Conservation (phyloP, 1,140 invertebrate species). For the Theocolax elegans region DNA sequence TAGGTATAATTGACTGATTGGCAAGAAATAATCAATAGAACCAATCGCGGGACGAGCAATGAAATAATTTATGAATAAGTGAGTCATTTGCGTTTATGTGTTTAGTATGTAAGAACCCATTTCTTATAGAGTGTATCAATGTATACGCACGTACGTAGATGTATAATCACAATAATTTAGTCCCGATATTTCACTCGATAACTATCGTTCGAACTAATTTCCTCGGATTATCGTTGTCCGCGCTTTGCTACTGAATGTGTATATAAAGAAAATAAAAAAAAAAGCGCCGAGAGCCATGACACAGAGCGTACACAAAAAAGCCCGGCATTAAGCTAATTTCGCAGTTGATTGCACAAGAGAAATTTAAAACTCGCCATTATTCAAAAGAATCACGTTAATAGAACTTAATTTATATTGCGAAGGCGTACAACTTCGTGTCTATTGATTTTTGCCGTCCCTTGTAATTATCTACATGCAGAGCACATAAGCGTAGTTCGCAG, state of each 20-base stretch:
- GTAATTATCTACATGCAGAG: slow-evolving; percentile 42
- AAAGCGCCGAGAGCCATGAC: not conserved
- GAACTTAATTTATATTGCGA: slow-evolving; percentile 41
- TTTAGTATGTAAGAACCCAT: not conserved
- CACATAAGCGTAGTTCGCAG: slow-evolving; percentile 31
- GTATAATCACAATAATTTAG: slow-evolving; percentile 18
- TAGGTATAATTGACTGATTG: too few relatives aligned
- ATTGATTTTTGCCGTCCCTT: slow-evolving; percentile 42
- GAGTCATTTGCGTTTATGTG: slow-evolving; percentile 16
- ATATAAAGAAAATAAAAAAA: not conserved
- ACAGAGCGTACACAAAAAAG: not conserved
- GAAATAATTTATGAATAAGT: slow-evolving; percentile 8
- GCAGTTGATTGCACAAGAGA: slow-evolving; percentile 26
- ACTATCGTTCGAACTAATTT: not conserved
- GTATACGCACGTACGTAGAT: too few relatives aligned
- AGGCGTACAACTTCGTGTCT: slow-evolving; percentile 31
- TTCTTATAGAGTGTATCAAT: too few relatives aligned
- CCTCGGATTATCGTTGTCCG: not conserved
- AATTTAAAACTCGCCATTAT: slow-evolving; percentile 30
- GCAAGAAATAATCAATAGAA: too few relatives aligned
- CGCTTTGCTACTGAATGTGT: not conserved
- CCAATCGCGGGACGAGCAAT: not conserved
- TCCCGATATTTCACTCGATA: not conserved
- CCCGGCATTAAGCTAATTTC: slow-evolving; percentile 27
- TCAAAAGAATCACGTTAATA: slow-evolving; percentile 42